These are phyloP conservation scores for Anas georgica DNA, from an alignment of 2,797 vertebrate genomes.

Conservation along the genomic window DNA sequence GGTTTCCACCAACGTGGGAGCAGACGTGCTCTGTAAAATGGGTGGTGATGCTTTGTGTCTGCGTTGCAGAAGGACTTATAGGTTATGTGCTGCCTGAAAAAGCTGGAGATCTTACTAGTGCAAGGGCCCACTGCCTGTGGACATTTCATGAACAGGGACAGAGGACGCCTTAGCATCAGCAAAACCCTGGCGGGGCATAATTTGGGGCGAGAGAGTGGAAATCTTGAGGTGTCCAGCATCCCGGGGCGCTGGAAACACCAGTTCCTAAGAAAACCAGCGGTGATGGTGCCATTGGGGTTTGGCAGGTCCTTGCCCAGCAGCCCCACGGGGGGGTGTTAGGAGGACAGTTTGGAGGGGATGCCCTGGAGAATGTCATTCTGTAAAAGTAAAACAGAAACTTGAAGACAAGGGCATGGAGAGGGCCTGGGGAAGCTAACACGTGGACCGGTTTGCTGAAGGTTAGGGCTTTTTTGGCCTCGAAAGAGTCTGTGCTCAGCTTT, in stretches of 20 bases:
- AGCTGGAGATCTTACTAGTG: not conserved
- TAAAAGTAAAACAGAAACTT: not conserved
- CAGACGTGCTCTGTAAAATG: not conserved
- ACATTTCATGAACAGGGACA: not conserved
- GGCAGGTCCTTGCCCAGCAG: not conserved
- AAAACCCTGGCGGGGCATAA: not conserved
- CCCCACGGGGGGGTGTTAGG: no score
- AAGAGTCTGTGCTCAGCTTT: not conserved
- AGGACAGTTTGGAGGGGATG: no score
- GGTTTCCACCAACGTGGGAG: not conserved
- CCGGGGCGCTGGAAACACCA: rapidly evolving
- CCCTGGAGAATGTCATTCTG: not conserved
- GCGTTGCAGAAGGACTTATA: not conserved
- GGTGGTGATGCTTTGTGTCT: not conserved
- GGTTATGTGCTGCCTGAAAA: not conserved
- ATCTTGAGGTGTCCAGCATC: no score
- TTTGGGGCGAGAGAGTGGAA: not conserved
- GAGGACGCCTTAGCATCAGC: not conserved
- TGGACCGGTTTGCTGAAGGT: not conserved
- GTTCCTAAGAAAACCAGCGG: not conserved
- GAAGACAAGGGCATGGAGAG: not conserved
- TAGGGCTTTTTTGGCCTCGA: not conserved
- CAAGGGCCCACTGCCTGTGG: not conserved
- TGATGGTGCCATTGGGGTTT: not conserved
- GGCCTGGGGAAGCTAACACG: not conserved